Conservation (phyloP, 2,888 invertebrate species). For the Cyclophora albipunctata region DNA sequence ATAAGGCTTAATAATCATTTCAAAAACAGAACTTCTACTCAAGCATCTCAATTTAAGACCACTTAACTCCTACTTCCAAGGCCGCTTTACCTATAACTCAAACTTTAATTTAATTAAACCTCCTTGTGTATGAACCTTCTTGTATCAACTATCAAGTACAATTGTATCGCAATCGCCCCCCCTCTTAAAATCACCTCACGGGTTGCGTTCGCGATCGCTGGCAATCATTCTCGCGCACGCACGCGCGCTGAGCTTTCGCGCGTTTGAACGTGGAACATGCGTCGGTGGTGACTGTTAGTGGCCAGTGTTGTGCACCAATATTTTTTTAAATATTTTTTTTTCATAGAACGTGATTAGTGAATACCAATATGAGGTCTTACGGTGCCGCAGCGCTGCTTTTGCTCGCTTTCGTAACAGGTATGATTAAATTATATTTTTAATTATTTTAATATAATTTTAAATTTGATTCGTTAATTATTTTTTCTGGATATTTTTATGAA, state of each 20-base stretch:
- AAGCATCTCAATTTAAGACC: background rate
- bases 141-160: too few species aligned
- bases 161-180: slow-evolving; percentile 42
- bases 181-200: slow-evolving; percentile 19
- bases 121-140: too few species aligned
- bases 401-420: slow-evolving; percentile 59
- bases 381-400: slow-evolving; percentile 51
- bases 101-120: too few species aligned
- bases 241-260: slow-evolving; percentile 66
- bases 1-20: too few species aligned
- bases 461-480: background rate
- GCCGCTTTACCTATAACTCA: too few species aligned
- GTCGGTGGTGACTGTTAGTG: slow-evolving; percentile 58
- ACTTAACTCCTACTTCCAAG: background rate
- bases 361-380: slow-evolving; percentile 50
- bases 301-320: slow-evolving; percentile 55
- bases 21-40: too few species aligned
- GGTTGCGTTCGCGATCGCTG: slow-evolving; percentile 18
- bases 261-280: slow-evolving; percentile 52
- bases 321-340: slow-evolving; percentile 27
- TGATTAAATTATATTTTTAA: slow-evolving; percentile 13
- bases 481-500: too few species aligned
- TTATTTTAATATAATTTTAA: background rate
- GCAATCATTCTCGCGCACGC: slow-evolving; percentile 43
- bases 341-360: slow-evolving; percentile 41